Conservation (phyloP, 2,113 vertebrate genomes). For the Archocentrus centrarchus region DNA sequence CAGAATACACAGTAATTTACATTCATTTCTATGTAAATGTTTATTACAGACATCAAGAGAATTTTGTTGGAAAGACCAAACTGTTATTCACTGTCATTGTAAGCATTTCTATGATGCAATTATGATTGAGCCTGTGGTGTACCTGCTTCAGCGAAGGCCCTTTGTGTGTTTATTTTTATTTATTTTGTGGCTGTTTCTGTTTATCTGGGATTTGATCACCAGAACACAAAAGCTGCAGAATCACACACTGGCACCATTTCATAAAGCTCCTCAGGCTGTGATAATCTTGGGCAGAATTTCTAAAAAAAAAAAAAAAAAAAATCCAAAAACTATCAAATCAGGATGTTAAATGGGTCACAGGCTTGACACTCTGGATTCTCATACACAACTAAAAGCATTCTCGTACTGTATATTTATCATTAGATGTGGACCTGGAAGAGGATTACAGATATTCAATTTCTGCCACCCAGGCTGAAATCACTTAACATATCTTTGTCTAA, state of each 20-base stretch:
- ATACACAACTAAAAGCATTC: constrained; percentile 3
- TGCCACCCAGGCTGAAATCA: neutral
- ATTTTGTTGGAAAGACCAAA: constrained; percentile 1
- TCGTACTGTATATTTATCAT: constrained; percentile 25
- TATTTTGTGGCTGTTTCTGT: neutral
- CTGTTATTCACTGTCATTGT: constrained; percentile 14
- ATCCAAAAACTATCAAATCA: constrained; percentile 40
- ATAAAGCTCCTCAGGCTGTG: constrained; percentile 52
- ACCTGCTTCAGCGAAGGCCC: neutral
- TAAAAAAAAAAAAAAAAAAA: neutral
- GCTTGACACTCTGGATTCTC: constrained; percentile 29
- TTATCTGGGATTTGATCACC: constrained; percentile 27
- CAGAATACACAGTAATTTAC: neutral
- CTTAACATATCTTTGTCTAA: constrained; percentile 21
- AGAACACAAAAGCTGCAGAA: constrained; percentile 43
- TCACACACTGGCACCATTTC: constrained; percentile 38
- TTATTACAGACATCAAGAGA: constrained; percentile 9
- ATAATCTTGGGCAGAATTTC: constrained; percentile 44
- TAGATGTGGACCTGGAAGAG: constrained; percentile 8
- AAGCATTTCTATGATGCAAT: neutral
- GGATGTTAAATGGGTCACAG: constrained; percentile 55
- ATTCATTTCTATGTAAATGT: constrained; percentile 31
- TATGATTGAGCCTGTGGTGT: neutral
- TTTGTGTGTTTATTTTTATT: neutral
- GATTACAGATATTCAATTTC: constrained; percentile 32